A percentile compares a stretch with the other conserved stretches of the same genome.
These are phyloP conservation scores for Smittia sp. DNA, from an alignment of 2,888 invertebrate genomes.

Conservation along the genomic window DNA sequence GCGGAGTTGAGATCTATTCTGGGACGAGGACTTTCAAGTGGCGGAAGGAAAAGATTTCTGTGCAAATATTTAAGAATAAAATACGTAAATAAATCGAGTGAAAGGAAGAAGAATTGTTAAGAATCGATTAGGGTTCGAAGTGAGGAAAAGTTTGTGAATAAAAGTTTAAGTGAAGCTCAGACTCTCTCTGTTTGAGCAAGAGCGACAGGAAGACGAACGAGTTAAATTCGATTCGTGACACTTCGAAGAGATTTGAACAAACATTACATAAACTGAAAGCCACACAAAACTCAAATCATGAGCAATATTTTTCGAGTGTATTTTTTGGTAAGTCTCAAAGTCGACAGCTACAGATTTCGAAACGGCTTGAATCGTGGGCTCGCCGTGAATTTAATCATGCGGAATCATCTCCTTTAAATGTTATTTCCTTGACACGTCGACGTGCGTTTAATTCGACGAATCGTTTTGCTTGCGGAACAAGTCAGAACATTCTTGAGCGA, in stretches of 20 bases:
- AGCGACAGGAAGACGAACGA: not conserved
- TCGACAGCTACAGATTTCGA: not conserved
- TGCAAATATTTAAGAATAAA: not conserved
- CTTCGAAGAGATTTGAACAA: constrained; percentile 5
- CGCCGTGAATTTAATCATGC: not conserved
- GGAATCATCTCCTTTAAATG: not conserved
- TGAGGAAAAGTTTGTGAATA: too few relatives aligned
- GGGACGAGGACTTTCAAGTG: not conserved
- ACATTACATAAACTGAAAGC: not conserved
- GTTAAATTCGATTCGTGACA: not conserved
- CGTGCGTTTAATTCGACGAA: not conserved
- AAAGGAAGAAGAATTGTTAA: not conserved
- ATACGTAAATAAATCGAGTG: not conserved
- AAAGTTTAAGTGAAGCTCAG: not conserved
- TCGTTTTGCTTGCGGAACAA: too few relatives aligned
- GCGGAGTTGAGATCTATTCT: not conserved
- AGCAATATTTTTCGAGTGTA: constrained; percentile 4
- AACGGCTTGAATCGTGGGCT: not conserved
- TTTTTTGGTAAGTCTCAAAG: not conserved
- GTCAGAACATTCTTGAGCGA: too few relatives aligned
- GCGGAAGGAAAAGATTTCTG: not conserved
- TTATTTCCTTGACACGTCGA: not conserved
- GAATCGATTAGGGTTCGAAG: too few relatives aligned
- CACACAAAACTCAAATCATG: not conserved
- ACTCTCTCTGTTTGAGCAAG: not conserved